Conservation (phyloP, 2,888 invertebrate genomes). For the Myathropa florea region DNA sequence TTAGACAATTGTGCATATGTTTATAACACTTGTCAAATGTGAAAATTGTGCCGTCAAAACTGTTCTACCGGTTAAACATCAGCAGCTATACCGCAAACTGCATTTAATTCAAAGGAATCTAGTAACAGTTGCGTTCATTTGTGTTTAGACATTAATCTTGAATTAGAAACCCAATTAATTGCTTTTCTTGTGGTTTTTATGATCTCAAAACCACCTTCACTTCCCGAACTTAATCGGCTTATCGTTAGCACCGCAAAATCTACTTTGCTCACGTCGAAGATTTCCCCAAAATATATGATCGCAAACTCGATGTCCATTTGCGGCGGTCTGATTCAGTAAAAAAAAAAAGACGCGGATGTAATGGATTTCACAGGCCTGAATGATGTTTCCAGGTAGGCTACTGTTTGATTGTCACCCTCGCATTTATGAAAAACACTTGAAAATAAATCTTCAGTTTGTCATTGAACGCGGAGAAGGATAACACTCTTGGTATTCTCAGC, state of each 20-base stretch:
- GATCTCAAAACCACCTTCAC: neutral
- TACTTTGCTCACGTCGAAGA: neutral
- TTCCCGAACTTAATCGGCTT: neutral
- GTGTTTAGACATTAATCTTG: neutral
- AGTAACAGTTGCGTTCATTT: conserved; percentile 46
- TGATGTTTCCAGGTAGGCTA: conserved; percentile 39
- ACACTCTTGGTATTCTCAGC: conserved; percentile 71
- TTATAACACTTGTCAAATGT: conserved; percentile 15
- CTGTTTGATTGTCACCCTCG: neutral
- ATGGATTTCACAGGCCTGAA: conserved; percentile 22
- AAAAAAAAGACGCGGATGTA: neutral
- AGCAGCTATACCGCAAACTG: conserved; percentile 39
- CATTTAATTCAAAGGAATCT: conserved; percentile 56
- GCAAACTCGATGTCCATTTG: neutral
- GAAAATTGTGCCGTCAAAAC: conserved; percentile 11
- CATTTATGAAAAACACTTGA: neutral
- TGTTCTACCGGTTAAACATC: conserved; percentile 38
- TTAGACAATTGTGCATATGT: neutral
- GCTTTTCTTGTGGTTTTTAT: too few species aligned
- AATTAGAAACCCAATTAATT: neutral
- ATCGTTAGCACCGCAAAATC: neutral
- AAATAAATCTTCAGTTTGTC: conserved; percentile 29
- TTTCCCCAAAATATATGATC: neutral
- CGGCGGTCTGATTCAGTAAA: neutral
- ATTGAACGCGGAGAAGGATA: conserved; percentile 48